Percentiles rank a stretch among this genome's conserved stretches.
These are phyloP conservation scores for Dilophus febrilis DNA, from an alignment of 2,888 invertebrate genomes.

Conservation along the genomic window DNA sequence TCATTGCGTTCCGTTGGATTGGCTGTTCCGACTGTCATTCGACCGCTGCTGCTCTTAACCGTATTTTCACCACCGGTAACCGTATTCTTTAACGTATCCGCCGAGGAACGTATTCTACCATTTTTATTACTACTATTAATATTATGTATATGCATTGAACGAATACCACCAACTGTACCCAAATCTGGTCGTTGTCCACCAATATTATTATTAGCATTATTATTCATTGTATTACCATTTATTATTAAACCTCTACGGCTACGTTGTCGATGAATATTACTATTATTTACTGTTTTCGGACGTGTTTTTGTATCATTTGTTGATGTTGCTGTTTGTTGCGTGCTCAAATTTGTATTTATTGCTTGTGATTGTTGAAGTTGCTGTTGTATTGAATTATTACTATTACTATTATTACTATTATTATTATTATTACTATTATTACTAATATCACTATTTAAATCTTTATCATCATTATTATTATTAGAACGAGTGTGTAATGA, in stretches of 20 bases:
- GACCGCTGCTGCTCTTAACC: constrained; percentile 18
- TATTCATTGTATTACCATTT: too few relatives aligned
- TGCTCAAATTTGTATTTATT: too few relatives aligned
- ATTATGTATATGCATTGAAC: constrained; percentile 17
- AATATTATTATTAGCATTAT: too few relatives aligned
- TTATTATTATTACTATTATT: too few relatives aligned
- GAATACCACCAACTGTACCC: constrained; percentile 31
- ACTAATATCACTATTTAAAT: too few relatives aligned
- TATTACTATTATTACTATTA: too few relatives aligned
- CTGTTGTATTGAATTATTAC: too few relatives aligned
- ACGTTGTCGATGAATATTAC: constrained; percentile 36
- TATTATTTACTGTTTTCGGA: constrained; percentile 18
- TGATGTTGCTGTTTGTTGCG: too few relatives aligned
- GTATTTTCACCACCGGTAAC: constrained; percentile 11
- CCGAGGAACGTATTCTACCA: constrained; percentile 16
- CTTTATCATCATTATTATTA: too few relatives aligned
- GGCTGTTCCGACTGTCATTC: constrained; percentile 17
- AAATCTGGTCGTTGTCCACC: constrained; percentile 39
- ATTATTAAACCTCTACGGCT: constrained; percentile 31
- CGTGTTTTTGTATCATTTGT: constrained; percentile 20
- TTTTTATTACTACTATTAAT: not conserved
- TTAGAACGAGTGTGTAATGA: too few relatives aligned
- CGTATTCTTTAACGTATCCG: constrained; percentile 17
- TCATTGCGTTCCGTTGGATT: constrained; percentile 4
- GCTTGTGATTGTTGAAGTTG: too few relatives aligned